Evolutionary conservation across 1,140 invertebrate species (phyloP).

Genomic region (Vanessa atalanta): DNA sequence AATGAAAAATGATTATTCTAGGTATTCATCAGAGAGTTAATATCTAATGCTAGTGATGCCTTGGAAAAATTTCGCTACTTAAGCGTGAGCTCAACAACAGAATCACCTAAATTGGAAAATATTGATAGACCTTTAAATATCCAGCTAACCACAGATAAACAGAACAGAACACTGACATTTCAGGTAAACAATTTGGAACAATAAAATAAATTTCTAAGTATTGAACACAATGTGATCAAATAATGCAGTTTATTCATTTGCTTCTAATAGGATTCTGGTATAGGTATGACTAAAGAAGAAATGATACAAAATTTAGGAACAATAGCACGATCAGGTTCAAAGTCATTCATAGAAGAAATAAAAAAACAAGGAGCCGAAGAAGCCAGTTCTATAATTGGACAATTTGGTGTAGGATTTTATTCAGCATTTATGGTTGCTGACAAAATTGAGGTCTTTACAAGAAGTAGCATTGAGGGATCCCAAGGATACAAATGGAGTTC

Average conservation of each 20-base stretch:
- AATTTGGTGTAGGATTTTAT: conserved; percentile 99
- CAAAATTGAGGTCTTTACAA: conserved; percentile 94
- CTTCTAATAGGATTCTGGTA: conserved; percentile 88
- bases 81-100: conserved; percentile 82
- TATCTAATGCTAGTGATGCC: conserved; percentile 98
- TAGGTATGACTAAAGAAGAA: conserved; percentile 97
- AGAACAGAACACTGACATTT: conserved; percentile 91
- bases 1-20: conserved; percentile 56
- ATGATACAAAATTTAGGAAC: conserved; percentile 95
- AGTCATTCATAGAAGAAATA: conserved; percentile 94
- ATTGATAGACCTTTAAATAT: conserved; percentile 89
- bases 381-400: conserved; percentile 94
- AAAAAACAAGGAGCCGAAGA: conserved; percentile 85
- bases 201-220: background rate
- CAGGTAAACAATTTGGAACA: conserved; percentile 81
- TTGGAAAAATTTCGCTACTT: conserved; percentile 94
- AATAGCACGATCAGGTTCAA: conserved; percentile 97
- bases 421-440: conserved; percentile 98
- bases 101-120: conserved; percentile 69
- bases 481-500: conserved; percentile 92
- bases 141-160: conserved; percentile 93
- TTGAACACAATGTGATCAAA: background rate
- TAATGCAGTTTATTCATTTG: background rate
- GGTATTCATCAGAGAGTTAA: conserved; percentile 97
- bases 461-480: conserved; percentile 82